Percentiles rank a stretch among this genome's conserved stretches.
phyloP scores from a whole-genome alignment of 2,888 invertebrate species.

The Marronus borbonicus region DNA sequence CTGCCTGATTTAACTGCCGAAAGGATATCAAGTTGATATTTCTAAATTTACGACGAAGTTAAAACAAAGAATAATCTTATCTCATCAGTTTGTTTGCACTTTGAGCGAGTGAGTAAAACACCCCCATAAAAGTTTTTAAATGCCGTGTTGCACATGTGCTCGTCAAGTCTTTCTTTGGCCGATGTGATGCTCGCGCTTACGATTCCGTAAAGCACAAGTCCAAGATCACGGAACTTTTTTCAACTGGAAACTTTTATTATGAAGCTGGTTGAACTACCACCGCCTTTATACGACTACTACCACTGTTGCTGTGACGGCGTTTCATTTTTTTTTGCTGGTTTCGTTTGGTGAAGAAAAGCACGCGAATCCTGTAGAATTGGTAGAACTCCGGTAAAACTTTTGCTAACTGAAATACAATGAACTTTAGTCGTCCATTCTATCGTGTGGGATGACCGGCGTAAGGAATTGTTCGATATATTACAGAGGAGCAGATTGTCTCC shows the following conservation, averaged over 20 bases:
- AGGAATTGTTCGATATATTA: conserved; percentile 26
- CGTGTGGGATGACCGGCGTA: background rate
- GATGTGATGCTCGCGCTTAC: conserved; percentile 33
- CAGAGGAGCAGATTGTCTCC: conserved; percentile 10
- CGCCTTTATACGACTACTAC: conserved; percentile 23
- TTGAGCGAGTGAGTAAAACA: conserved; percentile 19
- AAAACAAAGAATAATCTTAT: no score
- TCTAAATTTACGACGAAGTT: no score
- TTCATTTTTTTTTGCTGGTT: conserved; percentile 29
- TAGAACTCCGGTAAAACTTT: conserved; percentile 21
- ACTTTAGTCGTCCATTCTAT: conserved; percentile 35
- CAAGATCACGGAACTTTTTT: conserved; percentile 42
- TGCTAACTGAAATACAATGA: conserved; percentile 40
- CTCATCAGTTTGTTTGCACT: conserved; percentile 27
- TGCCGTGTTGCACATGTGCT: conserved; percentile 33
- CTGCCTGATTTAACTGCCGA: no score
- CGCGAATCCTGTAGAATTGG: conserved; percentile 15
- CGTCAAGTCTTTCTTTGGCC: conserved; percentile 34
- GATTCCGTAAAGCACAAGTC: conserved; percentile 28
- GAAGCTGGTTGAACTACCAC: conserved; percentile 41
- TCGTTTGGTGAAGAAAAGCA: conserved; percentile 27
- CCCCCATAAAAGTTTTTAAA: conserved; percentile 44
- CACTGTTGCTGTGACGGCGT: conserved; percentile 30
- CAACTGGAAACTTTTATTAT: conserved; percentile 44
- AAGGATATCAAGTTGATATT: no score